Evolutionary conservation across 2,797 vertebrate species (phyloP), one percentile per base, ranked within the genome.

Genomic region (Chrysocyon brachyurus): DNA sequence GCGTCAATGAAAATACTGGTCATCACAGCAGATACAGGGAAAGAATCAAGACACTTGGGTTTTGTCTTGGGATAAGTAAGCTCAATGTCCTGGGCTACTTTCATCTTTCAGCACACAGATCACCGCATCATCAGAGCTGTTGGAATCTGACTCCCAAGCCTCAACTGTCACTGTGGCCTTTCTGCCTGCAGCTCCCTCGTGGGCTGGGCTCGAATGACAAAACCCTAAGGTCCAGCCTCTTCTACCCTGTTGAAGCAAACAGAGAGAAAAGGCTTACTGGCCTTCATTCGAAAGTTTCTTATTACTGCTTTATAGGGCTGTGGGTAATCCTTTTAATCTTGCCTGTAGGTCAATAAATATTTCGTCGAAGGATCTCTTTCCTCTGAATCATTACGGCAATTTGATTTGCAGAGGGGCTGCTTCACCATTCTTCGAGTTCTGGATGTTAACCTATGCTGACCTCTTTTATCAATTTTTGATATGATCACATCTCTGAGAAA

Each of bases 171-270:
- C 64, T 2, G 8, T 61, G n/a, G 28, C 14, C 9, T 59, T 89
- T 78, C 54, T 40, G 54, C 17, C 28, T 70, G 59, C 56, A 6
- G 40, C 26, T 70, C 1, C 21, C 64, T 54, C 40, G 49, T 3
- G 26, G 40, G 31, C 54, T 0, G 2, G 21, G 33, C 64, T 90
- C 85, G 81, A 68, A 90, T 17, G 90, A 56, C 54, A 36, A 14
- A 19, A 21, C 8, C 14, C 0, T 2, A 59, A 17, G 33, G 28
- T 90, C 49, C 85, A 90, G n/a, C 61, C 72, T 96, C 92, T 92
- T 90, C 61, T 94, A 21, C n/a, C 86, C 96, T 97, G 83, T 89
- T 81, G 77, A 97, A 94, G 68, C 9, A 91, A 97, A 66, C 72
- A 95, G 63, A 96, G 77, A 94, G 52, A 94, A 93, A 88, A 88